phyloP scores from a whole-genome alignment of 2,888 invertebrate genomes.

The Drosophila anomelani region DNA sequence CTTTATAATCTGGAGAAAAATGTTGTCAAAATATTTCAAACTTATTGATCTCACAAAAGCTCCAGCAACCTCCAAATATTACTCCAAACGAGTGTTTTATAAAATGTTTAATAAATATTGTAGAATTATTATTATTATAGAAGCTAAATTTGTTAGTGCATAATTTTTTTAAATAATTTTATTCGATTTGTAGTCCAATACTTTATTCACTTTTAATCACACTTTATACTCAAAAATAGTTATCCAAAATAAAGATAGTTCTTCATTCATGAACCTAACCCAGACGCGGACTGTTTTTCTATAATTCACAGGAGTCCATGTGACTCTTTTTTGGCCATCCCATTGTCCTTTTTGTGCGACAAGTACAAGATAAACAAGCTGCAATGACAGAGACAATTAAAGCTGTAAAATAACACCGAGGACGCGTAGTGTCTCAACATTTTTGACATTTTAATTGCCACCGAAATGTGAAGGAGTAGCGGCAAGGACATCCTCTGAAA shows the following conservation, averaged over 20 bases:
- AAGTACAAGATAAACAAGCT: conserved; percentile 54
- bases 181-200: neutral
- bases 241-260: neutral
- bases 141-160: no score
- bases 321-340: conserved; percentile 13
- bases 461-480: conserved; percentile 33
- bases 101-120: no score
- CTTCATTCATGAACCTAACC: neutral
- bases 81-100: no score
- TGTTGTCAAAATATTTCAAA: neutral
- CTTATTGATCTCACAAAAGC: neutral
- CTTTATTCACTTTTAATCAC: no score
- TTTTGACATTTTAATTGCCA: conserved; percentile 74
- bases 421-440: conserved; percentile 40
- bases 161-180: neutral
- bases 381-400: conserved; percentile 69
- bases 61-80: no score
- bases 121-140: no score
- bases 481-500: conserved; percentile 27
- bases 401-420: conserved; percentile 65
- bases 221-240: neutral
- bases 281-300: conserved; percentile 1
- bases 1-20: conserved; percentile 27
- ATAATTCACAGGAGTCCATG: conserved; percentile 33
- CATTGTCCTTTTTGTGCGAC: conserved; percentile 4